Evolutionary conservation across 2,797 vertebrate species (phyloP).

Genomic region (Scarus forsteni): DNA sequence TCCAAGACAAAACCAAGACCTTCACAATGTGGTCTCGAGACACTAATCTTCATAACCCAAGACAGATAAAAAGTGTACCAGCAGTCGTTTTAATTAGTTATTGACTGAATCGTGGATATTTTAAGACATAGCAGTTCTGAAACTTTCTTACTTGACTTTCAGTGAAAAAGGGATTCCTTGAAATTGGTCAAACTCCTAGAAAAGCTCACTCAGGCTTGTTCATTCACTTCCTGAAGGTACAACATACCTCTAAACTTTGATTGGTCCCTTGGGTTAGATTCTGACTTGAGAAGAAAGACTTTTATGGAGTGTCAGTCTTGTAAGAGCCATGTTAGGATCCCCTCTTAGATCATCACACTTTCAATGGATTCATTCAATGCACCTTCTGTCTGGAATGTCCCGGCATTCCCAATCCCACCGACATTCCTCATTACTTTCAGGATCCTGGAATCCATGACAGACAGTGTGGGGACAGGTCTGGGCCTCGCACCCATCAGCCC

Average conservation of each 20-base stretch:
- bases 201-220: neutral
- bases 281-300: neutral
- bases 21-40: too few relatives aligned
- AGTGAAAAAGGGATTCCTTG: neutral
- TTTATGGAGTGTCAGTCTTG: neutral
- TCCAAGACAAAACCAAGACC: too few relatives aligned
- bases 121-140: too few relatives aligned
- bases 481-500: slow-evolving; percentile 65
- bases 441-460: slow-evolving; percentile 59
- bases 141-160: too few relatives aligned
- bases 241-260: neutral
- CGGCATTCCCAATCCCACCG: slow-evolving; percentile 47
- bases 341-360: neutral
- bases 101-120: too few relatives aligned
- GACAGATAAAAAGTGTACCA: too few relatives aligned
- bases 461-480: slow-evolving; percentile 61
- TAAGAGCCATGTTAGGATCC: neutral
- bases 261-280: neutral
- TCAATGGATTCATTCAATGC: neutral
- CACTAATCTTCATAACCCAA: too few relatives aligned
- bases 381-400: slow-evolving; percentile 29
- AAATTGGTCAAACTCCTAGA: neutral
- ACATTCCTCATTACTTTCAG: slow-evolving; percentile 61
- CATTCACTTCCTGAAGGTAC: neutral
- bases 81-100: too few relatives aligned